A percentile compares a stretch with the other conserved stretches of the same genome.
Evolutionary conservation across 2,888 invertebrate species (phyloP).

Genomic region (Volucella inflata): DNA sequence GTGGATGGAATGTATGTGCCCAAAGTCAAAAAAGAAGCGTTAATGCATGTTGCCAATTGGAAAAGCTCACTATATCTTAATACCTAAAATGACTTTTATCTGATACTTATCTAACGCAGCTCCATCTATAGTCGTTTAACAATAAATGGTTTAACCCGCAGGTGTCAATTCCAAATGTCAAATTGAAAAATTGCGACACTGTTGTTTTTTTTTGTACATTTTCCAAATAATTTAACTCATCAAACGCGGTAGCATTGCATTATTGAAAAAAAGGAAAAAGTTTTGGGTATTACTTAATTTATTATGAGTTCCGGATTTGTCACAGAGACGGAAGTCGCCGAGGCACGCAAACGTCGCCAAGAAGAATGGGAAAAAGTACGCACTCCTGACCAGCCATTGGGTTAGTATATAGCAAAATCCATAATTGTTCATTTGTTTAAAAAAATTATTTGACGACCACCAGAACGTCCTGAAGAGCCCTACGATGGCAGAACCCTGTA

Average conservation of each 20-base stretch:
- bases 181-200: conserved; percentile 36
- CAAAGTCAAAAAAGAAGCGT: too few species aligned
- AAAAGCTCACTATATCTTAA: too few species aligned
- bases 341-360: conserved; percentile 91
- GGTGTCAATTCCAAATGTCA: conserved; percentile 53
- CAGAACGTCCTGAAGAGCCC: conserved; percentile 94
- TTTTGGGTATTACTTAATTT: conserved; percentile 4
- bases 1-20: too few species aligned
- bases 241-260: neutral
- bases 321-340: conserved; percentile 93
- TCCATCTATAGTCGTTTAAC: conserved; percentile 8
- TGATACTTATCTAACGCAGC: neutral
- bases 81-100: neutral
- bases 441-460: conserved; percentile 72
- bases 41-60: too few species aligned
- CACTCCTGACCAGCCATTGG: conserved; percentile 94
- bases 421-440: conserved; percentile 43
- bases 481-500: conserved; percentile 94
- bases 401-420: conserved; percentile 84
- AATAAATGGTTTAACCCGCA: neutral
- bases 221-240: neutral
- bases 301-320: conserved; percentile 96
- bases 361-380: conserved; percentile 99
- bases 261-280: neutral
- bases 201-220: conserved; percentile 30